Percentiles rank a stretch among this genome's conserved stretches.
phyloP scores from a whole-genome alignment of 1,140 invertebrate genomes.

The Chironomus tepperi region DNA sequence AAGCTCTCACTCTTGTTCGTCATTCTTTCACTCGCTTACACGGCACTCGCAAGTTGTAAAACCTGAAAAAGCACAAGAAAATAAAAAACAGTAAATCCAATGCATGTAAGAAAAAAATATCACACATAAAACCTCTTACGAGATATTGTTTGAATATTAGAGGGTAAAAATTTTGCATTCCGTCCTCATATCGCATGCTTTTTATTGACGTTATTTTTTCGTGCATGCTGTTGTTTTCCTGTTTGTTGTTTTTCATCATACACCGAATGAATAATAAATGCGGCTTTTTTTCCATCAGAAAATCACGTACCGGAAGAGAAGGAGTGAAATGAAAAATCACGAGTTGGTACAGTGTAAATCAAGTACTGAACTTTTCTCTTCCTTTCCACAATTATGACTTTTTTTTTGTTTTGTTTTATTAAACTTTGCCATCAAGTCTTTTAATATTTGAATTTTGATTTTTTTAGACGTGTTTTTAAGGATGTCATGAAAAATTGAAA shows the following conservation, averaged over 20 bases:
- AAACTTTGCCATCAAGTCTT: too few species aligned
- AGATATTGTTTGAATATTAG: background rate
- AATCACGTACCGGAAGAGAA: background rate
- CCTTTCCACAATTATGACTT: background rate
- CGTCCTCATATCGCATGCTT: background rate
- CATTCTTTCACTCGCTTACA: too few species aligned
- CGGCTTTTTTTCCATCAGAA: background rate
- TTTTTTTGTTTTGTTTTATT: too few species aligned
- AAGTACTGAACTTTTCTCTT: background rate
- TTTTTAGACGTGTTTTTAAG: too few species aligned
- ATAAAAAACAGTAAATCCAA: too few species aligned
- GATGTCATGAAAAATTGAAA: too few species aligned
- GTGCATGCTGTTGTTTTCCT: constrained; percentile 16
- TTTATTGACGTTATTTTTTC: constrained; percentile 7
- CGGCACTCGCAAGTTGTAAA: too few species aligned
- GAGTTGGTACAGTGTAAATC: background rate
- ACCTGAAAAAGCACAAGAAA: too few species aligned
- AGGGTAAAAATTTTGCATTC: constrained; percentile 4
- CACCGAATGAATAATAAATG: constrained; percentile 21
- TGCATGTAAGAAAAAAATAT: too few species aligned
- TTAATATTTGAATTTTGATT: too few species aligned
- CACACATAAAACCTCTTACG: too few species aligned
- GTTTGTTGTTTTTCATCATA: constrained; percentile 17
- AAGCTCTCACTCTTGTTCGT: too few species aligned
- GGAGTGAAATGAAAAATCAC: background rate